Evolutionary conservation across 53 echinoderm and acorn worm species (phyloP).

Genomic region (Actinopyga echinites): DNA sequence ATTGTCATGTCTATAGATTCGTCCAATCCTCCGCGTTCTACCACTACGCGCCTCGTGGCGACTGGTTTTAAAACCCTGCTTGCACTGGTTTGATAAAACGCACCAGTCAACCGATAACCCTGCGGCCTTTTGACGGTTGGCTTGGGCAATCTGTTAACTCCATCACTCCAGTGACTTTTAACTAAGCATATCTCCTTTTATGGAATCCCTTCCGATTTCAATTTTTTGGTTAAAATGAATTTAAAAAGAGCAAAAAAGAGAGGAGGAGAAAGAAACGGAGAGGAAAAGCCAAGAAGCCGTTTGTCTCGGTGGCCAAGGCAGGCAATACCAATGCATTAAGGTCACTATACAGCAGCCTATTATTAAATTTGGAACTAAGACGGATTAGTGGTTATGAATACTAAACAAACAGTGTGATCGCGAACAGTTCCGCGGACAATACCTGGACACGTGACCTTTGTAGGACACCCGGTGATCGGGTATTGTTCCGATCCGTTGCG

Average conservation of each 20-base stretch:
- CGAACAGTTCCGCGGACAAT: slow-evolving; percentile 11
- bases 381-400: slow-evolving; percentile 37
- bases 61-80: neutral
- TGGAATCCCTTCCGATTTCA: neutral
- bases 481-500: slow-evolving; percentile 22
- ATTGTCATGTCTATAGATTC: too few relatives aligned
- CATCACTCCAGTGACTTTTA: slow-evolving; percentile 7
- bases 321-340: slow-evolving; percentile 39
- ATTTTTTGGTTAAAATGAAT: neutral
- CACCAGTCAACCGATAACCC: slow-evolving; percentile 22
- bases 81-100: neutral
- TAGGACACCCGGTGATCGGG: slow-evolving; percentile 20
- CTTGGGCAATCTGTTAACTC: slow-evolving; percentile 26
- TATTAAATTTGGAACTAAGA: neutral
- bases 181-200: neutral
- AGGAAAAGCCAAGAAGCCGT: neutral
- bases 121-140: slow-evolving; percentile 1
- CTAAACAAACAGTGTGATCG: slow-evolving; percentile 20
- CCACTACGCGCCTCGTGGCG: slow-evolving; percentile 27
- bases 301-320: neutral
- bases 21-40: too few relatives aligned
- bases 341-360: slow-evolving; percentile 10
- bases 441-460: slow-evolving; percentile 24
- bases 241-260: slow-evolving; percentile 4
- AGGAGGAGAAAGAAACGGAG: neutral